A percentile compares a stretch with the other conserved stretches of the same genome.
phyloP scores from a whole-genome alignment of 2,888 invertebrate species.

The Dryococelus australis region DNA sequence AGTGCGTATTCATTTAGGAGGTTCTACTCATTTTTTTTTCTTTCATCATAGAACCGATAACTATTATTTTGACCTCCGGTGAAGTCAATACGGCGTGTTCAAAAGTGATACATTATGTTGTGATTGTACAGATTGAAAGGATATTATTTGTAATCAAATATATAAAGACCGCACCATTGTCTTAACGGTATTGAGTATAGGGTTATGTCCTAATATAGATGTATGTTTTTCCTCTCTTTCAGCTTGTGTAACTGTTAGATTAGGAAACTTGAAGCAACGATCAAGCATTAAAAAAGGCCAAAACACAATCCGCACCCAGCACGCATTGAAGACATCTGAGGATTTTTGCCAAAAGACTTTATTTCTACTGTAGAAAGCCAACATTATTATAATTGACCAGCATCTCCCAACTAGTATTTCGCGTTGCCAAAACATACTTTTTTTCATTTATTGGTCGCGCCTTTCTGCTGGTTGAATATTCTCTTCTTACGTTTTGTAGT shows the following conservation, averaged over 20 bases:
- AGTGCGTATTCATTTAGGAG: neutral
- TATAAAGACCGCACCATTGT: neutral
- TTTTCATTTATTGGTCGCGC: neutral
- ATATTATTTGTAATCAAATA: neutral
- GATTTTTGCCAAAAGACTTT: slow-evolving; percentile 63
- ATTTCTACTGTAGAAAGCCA: slow-evolving; percentile 37
- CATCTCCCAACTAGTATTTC: neutral
- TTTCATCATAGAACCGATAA: neutral
- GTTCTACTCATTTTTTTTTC: neutral
- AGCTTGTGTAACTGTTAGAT: slow-evolving; percentile 72
- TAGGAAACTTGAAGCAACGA: slow-evolving; percentile 64
- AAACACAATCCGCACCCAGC: slow-evolving; percentile 78
- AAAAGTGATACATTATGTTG: neutral
- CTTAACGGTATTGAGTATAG: neutral
- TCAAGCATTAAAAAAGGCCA: slow-evolving; percentile 51
- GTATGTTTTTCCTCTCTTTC: slow-evolving; percentile 58
- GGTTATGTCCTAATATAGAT: slow-evolving; percentile 42
- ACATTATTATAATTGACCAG: slow-evolving; percentile 19
- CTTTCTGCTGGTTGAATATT: slow-evolving; percentile 13
- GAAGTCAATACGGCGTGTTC: neutral
- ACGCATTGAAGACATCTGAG: slow-evolving; percentile 91
- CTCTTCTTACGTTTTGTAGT: slow-evolving; percentile 40
- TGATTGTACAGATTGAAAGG: neutral
- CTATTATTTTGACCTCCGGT: neutral
- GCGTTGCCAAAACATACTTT: slow-evolving; percentile 11